Conservation (phyloP, 2,888 invertebrate genomes). For the Globia sparganii region DNA sequence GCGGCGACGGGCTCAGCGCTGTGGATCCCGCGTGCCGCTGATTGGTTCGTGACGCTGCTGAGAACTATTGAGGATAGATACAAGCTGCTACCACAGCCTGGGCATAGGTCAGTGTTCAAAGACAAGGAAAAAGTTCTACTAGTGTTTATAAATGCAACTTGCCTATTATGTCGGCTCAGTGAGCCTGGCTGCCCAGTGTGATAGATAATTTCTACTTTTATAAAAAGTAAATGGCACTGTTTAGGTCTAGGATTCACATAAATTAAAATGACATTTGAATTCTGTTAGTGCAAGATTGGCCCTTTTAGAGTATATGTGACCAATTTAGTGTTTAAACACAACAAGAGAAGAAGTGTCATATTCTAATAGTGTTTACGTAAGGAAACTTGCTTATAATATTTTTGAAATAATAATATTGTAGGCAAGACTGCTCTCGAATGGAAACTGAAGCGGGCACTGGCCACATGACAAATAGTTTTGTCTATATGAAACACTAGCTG, state of each 20-base stretch:
- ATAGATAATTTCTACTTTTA: neutral
- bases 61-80: conserved; percentile 97
- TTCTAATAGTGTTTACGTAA: neutral
- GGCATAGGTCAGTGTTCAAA: conserved; percentile 91
- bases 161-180: neutral
- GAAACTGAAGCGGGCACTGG: neutral
- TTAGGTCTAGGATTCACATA: neutral
- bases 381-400: neutral
- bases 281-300: neutral
- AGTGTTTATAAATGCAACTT: neutral
- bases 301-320: neutral
- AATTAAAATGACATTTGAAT: neutral
- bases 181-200: neutral
- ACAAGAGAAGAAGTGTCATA: neutral
- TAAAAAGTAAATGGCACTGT: neutral
- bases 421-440: neutral
- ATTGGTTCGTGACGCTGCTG: conserved; percentile 96
- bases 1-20: conserved; percentile 91
- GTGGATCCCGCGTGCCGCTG: conserved; percentile 96
- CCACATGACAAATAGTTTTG: neutral
- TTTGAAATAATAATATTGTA: neutral
- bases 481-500: neutral
- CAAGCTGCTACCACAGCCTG: conserved; percentile 94
- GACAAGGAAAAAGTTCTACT: neutral
- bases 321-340: neutral